A percentile compares a stretch with the other conserved stretches of the same genome.
Evolutionary conservation across 2,888 invertebrate species (phyloP).

Genomic region (Chrysolina oricalcia): DNA sequence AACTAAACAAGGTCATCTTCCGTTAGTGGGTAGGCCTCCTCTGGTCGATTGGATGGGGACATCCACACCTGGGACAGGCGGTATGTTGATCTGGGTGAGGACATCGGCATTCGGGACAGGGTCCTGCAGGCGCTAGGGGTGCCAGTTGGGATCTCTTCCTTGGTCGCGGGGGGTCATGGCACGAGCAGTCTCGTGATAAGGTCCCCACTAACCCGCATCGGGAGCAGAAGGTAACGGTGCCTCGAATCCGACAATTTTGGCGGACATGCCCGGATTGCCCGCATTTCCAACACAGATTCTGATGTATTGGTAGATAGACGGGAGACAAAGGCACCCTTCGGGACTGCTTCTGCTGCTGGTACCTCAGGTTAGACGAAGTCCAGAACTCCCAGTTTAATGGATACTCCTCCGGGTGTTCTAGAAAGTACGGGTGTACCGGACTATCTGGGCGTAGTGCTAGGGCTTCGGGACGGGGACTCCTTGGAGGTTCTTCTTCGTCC

Average conservation of each 20-base stretch:
- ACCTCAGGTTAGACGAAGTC: no score
- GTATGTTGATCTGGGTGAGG: not conserved
- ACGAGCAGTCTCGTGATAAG: conserved; percentile 3
- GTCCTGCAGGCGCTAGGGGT: no score
- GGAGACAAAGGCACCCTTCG: not conserved
- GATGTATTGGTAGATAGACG: not conserved
- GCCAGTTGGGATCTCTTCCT: not conserved
- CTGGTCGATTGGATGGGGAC: no score
- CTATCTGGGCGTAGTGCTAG: not conserved
- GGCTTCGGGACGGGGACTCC: no score
- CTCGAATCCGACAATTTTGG: no score
- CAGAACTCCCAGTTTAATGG: not conserved
- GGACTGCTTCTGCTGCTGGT: not conserved
- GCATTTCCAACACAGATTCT: not conserved
- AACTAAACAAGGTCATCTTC: no score
- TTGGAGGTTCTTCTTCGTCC: no score
- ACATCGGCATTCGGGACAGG: not conserved
- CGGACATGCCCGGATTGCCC: not conserved
- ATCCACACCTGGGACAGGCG: not conserved
- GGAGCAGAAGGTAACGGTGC: not conserved
- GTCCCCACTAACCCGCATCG: not conserved
- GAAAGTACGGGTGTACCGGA: no score
- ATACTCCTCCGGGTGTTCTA: not conserved
- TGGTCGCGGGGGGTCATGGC: not conserved
- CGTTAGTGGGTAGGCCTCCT: no score